Evolutionary conservation across 1,140 invertebrate genomes (phyloP).

Genomic region (Chionoecetes opilio): DNA sequence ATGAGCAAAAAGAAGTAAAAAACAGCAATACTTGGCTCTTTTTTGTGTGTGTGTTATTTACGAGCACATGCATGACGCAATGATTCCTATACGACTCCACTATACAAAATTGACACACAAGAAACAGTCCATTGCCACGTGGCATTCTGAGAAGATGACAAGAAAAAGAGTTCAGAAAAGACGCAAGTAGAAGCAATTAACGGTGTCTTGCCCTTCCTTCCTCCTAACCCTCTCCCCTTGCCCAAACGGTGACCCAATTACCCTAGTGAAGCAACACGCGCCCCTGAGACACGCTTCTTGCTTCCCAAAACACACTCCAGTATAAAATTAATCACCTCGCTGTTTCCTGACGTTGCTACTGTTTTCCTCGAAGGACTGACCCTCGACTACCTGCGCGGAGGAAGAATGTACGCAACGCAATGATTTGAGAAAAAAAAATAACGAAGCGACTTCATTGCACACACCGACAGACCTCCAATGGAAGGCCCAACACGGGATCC

Average conservation of each 20-base stretch:
- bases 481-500: background rate
- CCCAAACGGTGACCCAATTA: background rate
- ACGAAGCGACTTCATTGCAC: background rate
- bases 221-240: background rate
- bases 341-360: background rate
- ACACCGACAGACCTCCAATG: background rate
- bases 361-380: background rate
- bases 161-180: too few species aligned
- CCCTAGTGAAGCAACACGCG: background rate
- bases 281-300: background rate
- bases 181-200: too few species aligned
- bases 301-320: background rate
- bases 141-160: too few species aligned
- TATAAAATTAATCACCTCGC: background rate
- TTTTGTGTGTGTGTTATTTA: too few species aligned
- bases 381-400: background rate
- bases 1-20: too few species aligned
- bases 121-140: too few species aligned
- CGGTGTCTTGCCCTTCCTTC: background rate
- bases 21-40: too few species aligned
- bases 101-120: too few species aligned
- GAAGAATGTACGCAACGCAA: background rate
- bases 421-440: conserved; percentile 15
- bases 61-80: too few species aligned
- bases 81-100: too few species aligned